Percentiles rank a stretch among this genome's conserved stretches.
phyloP scores from a whole-genome alignment of 2,113 vertebrate species.

The Aplodontia rufa region DNA sequence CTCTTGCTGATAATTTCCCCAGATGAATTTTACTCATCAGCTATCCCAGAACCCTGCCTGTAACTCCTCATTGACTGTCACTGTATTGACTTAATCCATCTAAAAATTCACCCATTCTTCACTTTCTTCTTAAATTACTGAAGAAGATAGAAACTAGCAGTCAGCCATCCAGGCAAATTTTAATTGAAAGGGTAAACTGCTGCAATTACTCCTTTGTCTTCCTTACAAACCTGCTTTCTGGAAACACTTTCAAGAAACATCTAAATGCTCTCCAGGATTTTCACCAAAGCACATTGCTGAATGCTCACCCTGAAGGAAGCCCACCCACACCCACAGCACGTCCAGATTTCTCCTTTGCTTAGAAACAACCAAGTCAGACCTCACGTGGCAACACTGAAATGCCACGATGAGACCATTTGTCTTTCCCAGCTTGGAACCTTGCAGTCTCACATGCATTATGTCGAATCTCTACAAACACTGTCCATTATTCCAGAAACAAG shows the following conservation, averaged over 20 bases:
- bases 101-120: neutral
- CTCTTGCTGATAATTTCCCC: neutral
- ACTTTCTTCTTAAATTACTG: constrained; percentile 1
- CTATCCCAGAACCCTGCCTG: neutral
- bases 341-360: neutral
- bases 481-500: neutral
- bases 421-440: neutral
- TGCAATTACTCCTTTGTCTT: neutral
- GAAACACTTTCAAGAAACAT: neutral
- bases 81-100: neutral
- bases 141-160: constrained; percentile 29
- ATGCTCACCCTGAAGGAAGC: neutral
- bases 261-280: neutral
- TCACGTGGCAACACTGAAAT: fast-evolving
- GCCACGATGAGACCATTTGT: neutral
- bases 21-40: neutral
- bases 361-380: neutral
- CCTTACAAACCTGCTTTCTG: neutral
- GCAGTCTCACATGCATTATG: neutral
- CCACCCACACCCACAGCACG: neutral
- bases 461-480: neutral
- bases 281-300: neutral
- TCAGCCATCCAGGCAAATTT: neutral
- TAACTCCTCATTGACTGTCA: neutral
- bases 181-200: constrained; percentile 48